Conservation (phyloP, 2,888 invertebrate species). For the Lepidocyrtoides sp. region DNA sequence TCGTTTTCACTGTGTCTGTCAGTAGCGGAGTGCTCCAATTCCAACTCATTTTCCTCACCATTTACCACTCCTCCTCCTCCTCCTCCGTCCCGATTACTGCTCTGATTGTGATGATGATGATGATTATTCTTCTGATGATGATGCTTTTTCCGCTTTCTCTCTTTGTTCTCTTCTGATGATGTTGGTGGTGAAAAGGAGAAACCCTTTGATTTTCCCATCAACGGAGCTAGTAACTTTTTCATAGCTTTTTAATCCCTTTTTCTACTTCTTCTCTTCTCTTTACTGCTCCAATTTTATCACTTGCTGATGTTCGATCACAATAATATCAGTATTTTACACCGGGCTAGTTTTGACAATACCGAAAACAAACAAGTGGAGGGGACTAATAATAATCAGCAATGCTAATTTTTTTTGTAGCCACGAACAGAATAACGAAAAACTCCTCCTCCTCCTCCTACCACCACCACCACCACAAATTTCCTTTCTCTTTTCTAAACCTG, state of each 20-base stretch:
- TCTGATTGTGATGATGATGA: neutral
- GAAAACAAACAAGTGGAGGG: too few relatives aligned
- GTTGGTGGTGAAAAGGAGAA: constrained; percentile 41
- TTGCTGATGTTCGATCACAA: too few relatives aligned
- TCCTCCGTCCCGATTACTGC: neutral
- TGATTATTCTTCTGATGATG: constrained; percentile 2
- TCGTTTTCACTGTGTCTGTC: neutral
- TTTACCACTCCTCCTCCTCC: neutral
- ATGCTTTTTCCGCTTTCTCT: constrained; percentile 34
- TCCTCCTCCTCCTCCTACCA: neutral
- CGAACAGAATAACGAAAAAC: neutral
- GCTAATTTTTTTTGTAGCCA: too few relatives aligned
- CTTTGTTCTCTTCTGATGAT: constrained; percentile 10
- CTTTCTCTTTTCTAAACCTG: neutral
- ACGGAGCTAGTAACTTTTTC: constrained; percentile 80
- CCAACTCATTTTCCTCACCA: constrained; percentile 45
- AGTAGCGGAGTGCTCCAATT: constrained; percentile 16
- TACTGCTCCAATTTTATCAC: too few relatives aligned
- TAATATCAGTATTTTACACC: too few relatives aligned
- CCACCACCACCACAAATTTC: too few relatives aligned
- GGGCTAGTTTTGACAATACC: too few relatives aligned
- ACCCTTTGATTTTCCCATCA: constrained; percentile 70
- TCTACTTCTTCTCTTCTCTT: too few relatives aligned
- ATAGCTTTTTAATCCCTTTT: constrained; percentile 34
- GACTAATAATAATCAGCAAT: too few relatives aligned